phyloP scores from a whole-genome alignment of 2,113 vertebrate genomes.

The Mormyrus iriodes region DNA sequence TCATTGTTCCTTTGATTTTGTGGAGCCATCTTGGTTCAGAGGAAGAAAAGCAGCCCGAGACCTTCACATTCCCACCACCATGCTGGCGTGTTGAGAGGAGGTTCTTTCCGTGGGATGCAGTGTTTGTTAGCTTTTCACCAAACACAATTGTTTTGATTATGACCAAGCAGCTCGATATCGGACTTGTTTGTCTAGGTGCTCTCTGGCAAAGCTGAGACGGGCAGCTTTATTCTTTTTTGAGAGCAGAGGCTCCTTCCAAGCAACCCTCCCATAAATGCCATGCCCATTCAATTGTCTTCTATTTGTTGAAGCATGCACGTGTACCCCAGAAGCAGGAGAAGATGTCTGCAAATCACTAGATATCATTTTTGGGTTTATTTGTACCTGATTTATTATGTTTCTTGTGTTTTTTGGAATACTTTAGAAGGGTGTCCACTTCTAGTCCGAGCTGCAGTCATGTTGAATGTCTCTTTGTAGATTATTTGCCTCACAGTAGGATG shows the following conservation, averaged over 20 bases:
- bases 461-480: not conserved
- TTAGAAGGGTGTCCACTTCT: conserved; percentile 7
- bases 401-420: conserved; percentile 6
- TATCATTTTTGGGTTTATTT: not conserved
- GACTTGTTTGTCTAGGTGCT: conserved; percentile 8
- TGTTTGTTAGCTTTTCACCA: not conserved
- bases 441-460: not conserved
- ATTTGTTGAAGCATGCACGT: conserved; percentile 1
- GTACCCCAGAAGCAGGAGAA: not conserved
- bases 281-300: not conserved
- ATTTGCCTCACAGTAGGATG: conserved; percentile 13
- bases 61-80: conserved; percentile 16
- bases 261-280: conserved; percentile 14
- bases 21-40: not conserved
- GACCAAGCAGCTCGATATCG: conserved; percentile 2
- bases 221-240: not conserved
- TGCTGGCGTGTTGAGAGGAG: not conserved
- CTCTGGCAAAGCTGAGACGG: conserved; percentile 2
- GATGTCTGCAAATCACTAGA: not conserved
- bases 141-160: not conserved
- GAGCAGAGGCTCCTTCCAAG: not conserved
- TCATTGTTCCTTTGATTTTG: conserved; percentile 14
- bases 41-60: not conserved
- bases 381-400: conserved; percentile 20
- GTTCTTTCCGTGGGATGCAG: not conserved